Conservation (phyloP, 2,888 invertebrate species). For the Blera fallax region DNA sequence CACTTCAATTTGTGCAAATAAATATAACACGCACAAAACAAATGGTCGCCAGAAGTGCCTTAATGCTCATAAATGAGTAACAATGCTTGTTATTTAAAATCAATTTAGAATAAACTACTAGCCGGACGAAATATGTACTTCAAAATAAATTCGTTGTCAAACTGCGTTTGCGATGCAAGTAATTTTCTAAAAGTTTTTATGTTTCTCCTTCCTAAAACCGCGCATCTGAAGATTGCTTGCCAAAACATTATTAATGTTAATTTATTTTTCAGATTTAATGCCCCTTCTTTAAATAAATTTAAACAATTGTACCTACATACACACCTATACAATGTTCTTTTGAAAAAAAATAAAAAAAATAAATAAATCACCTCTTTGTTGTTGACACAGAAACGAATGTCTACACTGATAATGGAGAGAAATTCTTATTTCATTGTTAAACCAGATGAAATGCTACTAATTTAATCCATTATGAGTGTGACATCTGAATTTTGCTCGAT, state of each 20-base stretch:
- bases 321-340: neutral
- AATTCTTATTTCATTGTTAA: neutral
- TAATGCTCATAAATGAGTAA: too few relatives aligned
- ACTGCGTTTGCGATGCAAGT: too few relatives aligned
- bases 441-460: neutral
- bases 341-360: neutral
- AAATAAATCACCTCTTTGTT: neutral
- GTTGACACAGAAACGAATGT: neutral
- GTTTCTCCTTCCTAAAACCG: too few relatives aligned
- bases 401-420: neutral
- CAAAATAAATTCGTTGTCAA: too few relatives aligned
- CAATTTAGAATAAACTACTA: too few relatives aligned
- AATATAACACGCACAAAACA: too few relatives aligned
- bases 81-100: too few relatives aligned
- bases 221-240: too few relatives aligned
- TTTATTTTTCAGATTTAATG: neutral
- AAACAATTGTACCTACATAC: neutral
- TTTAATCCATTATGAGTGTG: neutral
- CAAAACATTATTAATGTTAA: neutral
- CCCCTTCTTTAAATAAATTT: neutral
- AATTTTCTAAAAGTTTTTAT: too few relatives aligned
- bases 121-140: too few relatives aligned
- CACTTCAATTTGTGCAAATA: too few relatives aligned
- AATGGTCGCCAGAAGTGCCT: too few relatives aligned
- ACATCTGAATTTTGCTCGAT: neutral